Evolutionary conservation across 1,140 invertebrate genomes (phyloP).

Genomic region (Stegodyphus dumicola): DNA sequence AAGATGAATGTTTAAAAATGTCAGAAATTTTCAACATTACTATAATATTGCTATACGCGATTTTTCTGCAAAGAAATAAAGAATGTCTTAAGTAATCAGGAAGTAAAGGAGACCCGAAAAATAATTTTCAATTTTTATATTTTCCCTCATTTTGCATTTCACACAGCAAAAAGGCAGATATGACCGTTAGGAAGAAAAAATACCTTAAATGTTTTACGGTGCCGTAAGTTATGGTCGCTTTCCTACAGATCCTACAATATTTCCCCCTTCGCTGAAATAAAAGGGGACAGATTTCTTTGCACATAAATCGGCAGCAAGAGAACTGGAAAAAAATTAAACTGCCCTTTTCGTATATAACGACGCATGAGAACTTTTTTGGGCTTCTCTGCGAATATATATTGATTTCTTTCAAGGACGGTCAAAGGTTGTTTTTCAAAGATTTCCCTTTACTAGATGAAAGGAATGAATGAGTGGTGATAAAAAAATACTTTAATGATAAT

Average conservation of each 20-base stretch:
- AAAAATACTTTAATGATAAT: neutral
- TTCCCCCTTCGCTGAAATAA: conserved; percentile 48
- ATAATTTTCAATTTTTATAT: conserved; percentile 35
- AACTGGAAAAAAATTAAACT: conserved; percentile 54
- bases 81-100: too few species aligned
- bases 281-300: conserved; percentile 56
- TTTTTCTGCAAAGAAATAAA: too few species aligned
- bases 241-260: conserved; percentile 55
- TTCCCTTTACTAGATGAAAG: neutral
- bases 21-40: too few species aligned
- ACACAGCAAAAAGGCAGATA: conserved; percentile 9
- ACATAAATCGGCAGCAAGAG: conserved; percentile 55
- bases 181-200: conserved; percentile 41
- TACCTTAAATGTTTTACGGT: conserved; percentile 57
- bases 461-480: neutral
- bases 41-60: too few species aligned
- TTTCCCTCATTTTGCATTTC: conserved; percentile 51
- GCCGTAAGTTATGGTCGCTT: conserved; percentile 46
- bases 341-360: conserved; percentile 56
- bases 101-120: neutral
- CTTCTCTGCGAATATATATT: conserved; percentile 44
- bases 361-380: conserved; percentile 46
- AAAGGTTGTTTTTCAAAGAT: conserved; percentile 48
- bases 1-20: too few species aligned
- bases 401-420: conserved; percentile 52